phyloP scores from a whole-genome alignment of 2,797 vertebrate genomes.

The Aplochiton taeniatus region DNA sequence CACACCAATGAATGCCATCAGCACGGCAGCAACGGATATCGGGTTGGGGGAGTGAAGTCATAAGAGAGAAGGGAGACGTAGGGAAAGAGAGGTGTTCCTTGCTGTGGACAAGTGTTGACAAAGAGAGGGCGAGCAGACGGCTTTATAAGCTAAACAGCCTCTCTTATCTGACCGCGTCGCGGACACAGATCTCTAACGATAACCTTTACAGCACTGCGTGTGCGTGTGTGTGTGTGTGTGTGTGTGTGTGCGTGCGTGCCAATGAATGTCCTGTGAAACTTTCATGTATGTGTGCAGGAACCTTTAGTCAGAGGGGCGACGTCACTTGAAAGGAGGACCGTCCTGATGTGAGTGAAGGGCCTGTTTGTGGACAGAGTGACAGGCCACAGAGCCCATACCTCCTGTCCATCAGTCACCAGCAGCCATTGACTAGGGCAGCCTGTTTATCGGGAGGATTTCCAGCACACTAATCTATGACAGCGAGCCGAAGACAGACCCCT shows the following conservation, averaged over 20 bases:
- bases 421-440: constrained; percentile 23
- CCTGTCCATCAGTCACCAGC: constrained; percentile 10
- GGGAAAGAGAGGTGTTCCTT: constrained; percentile 50
- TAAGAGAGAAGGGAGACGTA: constrained; percentile 18
- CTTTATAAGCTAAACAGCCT: constrained; percentile 33
- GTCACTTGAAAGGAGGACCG: too few relatives aligned
- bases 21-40: neutral
- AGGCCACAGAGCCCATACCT: constrained; percentile 6
- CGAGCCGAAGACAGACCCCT: constrained; percentile 27
- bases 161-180: constrained; percentile 50
- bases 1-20: neutral
- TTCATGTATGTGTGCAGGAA: too few relatives aligned
- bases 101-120: constrained; percentile 14
- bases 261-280: neutral
- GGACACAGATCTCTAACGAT: constrained; percentile 50
- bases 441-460: constrained; percentile 24
- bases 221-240: constrained; percentile 7
- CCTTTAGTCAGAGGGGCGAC: too few relatives aligned
- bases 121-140: constrained; percentile 30
- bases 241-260: neutral
- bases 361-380: neutral
- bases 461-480: constrained; percentile 42
- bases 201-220: constrained; percentile 44
- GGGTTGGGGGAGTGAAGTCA: neutral
- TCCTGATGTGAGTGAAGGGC: too few relatives aligned